Evolutionary conservation across 2,113 vertebrate genomes (phyloP).

Genomic region (Solea senegalensis): DNA sequence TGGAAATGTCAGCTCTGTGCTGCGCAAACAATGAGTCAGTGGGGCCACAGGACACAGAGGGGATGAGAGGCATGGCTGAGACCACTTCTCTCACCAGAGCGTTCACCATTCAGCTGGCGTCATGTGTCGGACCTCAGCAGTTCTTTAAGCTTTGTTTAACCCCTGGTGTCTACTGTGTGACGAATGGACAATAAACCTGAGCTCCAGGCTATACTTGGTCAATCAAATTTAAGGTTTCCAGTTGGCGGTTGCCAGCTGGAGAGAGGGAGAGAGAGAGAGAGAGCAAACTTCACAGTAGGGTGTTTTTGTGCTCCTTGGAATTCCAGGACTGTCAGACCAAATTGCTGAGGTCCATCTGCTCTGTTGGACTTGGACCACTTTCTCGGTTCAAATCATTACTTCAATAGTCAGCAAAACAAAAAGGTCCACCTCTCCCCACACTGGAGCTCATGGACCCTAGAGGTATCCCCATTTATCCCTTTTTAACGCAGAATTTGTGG

Average conservation of each 20-base stretch:
- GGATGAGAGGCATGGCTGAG: constrained; percentile 18
- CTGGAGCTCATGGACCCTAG: constrained; percentile 56
- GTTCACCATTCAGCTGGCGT: constrained; percentile 38
- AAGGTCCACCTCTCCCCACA: constrained; percentile 29
- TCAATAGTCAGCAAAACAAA: constrained; percentile 64
- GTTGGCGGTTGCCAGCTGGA: constrained; percentile 24
- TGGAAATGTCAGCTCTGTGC: constrained; percentile 67
- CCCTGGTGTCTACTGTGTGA: constrained; percentile 17
- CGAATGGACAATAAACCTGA: background rate
- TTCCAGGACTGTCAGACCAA: constrained; percentile 27
- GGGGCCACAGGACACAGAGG: constrained; percentile 61
- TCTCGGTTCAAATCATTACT: constrained; percentile 51
- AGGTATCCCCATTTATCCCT: constrained; percentile 73
- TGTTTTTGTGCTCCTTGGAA: constrained; percentile 13
- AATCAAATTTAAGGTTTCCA: constrained; percentile 38
- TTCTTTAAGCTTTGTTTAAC: constrained; percentile 46
- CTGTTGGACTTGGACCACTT: constrained; percentile 49
- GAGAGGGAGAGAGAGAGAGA: constrained; percentile 4
- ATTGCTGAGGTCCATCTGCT: constrained; percentile 46
- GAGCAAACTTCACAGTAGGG: constrained; percentile 5
- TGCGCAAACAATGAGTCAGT: constrained; percentile 66
- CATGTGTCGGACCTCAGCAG: constrained; percentile 37
- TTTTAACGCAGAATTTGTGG: constrained; percentile 75
- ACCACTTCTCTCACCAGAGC: constrained; percentile 10
- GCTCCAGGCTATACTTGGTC: constrained; percentile 29